A percentile compares a stretch with the other conserved stretches of the same genome.
Conservation (phyloP, 2,797 vertebrate species). For the Odontamblyopus lacepedii region DNA sequence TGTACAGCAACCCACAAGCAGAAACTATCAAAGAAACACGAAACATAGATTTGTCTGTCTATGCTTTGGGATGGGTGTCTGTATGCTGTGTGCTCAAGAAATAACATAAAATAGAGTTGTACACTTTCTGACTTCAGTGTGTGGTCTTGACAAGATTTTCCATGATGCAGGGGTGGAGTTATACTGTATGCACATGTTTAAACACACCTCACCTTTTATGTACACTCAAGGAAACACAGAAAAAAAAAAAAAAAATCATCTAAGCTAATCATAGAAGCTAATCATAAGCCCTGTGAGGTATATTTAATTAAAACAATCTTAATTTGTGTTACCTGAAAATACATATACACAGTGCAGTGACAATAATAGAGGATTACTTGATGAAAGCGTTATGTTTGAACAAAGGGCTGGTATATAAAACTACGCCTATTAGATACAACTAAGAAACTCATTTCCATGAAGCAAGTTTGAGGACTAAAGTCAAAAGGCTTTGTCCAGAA, state of each 20-base stretch:
- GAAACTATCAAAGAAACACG: background rate
- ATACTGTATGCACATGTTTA: background rate
- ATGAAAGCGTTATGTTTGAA: slow-evolving; percentile 47
- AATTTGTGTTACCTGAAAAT: background rate
- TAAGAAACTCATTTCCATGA: background rate
- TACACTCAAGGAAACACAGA: background rate
- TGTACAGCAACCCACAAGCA: background rate
- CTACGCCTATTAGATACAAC: slow-evolving; percentile 18
- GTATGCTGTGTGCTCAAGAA: background rate
- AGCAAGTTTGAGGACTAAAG: slow-evolving; percentile 18
- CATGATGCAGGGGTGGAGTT: slow-evolving; percentile 17
- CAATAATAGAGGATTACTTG: background rate
- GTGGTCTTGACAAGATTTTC: background rate
- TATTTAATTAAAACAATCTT: background rate
- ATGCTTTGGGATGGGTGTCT: background rate
- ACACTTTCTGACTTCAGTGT: background rate
- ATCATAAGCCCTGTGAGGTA: background rate
- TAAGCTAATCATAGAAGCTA: background rate
- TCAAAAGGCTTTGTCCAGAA: background rate
- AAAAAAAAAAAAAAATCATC: background rate
- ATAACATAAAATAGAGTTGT: background rate
- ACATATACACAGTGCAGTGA: background rate
- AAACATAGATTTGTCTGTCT: slow-evolving; percentile 3
- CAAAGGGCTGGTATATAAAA: slow-evolving; percentile 42
- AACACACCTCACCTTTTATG: slow-evolving; percentile 5